phyloP scores from a whole-genome alignment of 2,797 vertebrate genomes.

The Euphonia xanthogaster region DNA sequence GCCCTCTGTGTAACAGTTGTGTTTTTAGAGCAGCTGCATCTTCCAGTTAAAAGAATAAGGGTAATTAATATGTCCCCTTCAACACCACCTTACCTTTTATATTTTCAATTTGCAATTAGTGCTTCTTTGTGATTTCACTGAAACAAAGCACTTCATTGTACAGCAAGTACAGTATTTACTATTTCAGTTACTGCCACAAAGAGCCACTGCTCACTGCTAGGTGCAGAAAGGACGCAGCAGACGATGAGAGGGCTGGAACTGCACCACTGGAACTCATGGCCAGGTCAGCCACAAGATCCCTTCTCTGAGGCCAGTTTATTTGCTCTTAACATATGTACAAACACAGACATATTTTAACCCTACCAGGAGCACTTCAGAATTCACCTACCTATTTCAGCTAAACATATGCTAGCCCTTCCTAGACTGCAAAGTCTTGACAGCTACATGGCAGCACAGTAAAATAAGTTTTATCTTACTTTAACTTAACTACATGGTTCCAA shows the following conservation, averaged over 20 bases:
- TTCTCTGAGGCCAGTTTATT: not conserved
- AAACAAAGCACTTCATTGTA: not conserved
- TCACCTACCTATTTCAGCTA: not conserved
- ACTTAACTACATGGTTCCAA: not conserved
- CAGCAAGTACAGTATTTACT: not conserved
- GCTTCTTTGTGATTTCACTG: not conserved
- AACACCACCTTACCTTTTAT: not conserved
- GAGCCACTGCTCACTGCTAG: not conserved
- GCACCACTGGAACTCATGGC: not conserved
- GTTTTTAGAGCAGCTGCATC: not conserved
- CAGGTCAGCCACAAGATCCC: not conserved
- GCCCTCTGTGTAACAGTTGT: not conserved
- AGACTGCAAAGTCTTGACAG: not conserved
- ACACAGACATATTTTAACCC: not conserved
- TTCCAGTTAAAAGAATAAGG: not conserved
- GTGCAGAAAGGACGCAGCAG: not conserved
- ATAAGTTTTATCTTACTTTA: not conserved
- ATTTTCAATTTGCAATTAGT: not conserved
- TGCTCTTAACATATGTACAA: not conserved
- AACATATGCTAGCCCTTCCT: not conserved
- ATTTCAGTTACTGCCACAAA: not conserved
- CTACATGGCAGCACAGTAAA: fast-evolving
- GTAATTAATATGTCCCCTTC: not conserved
- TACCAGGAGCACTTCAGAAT: not conserved
- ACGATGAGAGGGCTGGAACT: not conserved